These are phyloP conservation scores for Invenusta paracnida DNA, from an alignment of 2,888 invertebrate species.

Conservation along the genomic window DNA sequence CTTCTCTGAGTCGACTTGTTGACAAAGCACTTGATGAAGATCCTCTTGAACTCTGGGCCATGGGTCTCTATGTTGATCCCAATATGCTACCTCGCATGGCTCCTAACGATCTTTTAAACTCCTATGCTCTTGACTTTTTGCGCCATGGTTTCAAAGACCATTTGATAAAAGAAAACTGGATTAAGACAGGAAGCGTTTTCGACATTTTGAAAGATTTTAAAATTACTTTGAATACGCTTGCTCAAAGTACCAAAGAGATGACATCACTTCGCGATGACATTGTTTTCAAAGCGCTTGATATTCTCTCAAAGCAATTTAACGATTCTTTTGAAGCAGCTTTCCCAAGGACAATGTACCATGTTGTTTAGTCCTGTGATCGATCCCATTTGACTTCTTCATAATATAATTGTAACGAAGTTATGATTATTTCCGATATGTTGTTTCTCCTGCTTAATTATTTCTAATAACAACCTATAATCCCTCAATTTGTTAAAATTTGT, in stretches of 20 bases:
- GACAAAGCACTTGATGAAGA: not conserved
- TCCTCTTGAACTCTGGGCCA: not conserved
- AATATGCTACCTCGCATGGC: not conserved
- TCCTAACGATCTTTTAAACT: not conserved
- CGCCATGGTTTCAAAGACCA: not conserved
- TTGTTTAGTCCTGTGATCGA: no score
- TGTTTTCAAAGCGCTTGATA: not conserved
- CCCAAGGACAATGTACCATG: not conserved
- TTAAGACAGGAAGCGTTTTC: not conserved
- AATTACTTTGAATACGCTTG: not conserved
- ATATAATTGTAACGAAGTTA: no score
- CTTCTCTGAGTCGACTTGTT: not conserved
- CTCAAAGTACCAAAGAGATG: not conserved
- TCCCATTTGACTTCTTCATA: no score
- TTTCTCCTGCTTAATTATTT: no score
- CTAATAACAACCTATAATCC: no score
- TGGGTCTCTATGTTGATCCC: not conserved
- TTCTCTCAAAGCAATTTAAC: not conserved
- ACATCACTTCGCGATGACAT: not conserved
- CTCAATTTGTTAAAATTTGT: no score
- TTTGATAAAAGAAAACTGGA: not conserved
- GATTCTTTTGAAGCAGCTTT: not conserved
- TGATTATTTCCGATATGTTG: no score
- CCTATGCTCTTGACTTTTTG: conserved; percentile 22
- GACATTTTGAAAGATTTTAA: not conserved